Conservation (phyloP, 2,797 vertebrate species). For the Amblyopsis hoosieri region DNA sequence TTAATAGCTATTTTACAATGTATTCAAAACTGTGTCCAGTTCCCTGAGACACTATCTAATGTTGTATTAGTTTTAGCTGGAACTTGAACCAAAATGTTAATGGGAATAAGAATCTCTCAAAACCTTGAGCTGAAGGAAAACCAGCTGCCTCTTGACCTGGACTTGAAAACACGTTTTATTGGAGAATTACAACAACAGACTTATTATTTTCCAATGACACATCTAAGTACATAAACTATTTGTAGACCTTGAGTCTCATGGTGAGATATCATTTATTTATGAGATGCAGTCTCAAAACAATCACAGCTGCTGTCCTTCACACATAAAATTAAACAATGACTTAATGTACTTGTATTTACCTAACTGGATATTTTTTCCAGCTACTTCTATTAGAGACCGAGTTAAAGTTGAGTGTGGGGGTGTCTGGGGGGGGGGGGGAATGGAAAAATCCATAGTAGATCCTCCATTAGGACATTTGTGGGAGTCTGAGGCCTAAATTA, state of each 20-base stretch:
- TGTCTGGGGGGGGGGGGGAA: background rate
- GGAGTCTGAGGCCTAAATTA: constrained; percentile 41
- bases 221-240: background rate
- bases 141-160: no score
- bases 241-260: constrained; percentile 1
- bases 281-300: constrained; percentile 7
- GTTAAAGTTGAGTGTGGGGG: background rate
- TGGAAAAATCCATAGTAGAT: constrained; percentile 21
- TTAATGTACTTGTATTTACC: no score
- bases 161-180: background rate
- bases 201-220: background rate
- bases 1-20: no score
- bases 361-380: no score
- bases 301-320: no score
- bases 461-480: constrained; percentile 25
- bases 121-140: no score
- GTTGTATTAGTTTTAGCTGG: constrained; percentile 25
- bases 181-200: constrained; percentile 29
- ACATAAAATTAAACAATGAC: background rate
- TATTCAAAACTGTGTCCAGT: background rate
- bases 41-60: constrained; percentile 12
- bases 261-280: constrained; percentile 8
- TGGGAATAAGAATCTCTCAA: no score
- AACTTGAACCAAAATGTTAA: constrained; percentile 1
- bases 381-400: no score